Percentiles rank a stretch among this genome's conserved stretches.
phyloP scores from a whole-genome alignment of 2,797 vertebrate species.

The Rachycentron canadum region DNA sequence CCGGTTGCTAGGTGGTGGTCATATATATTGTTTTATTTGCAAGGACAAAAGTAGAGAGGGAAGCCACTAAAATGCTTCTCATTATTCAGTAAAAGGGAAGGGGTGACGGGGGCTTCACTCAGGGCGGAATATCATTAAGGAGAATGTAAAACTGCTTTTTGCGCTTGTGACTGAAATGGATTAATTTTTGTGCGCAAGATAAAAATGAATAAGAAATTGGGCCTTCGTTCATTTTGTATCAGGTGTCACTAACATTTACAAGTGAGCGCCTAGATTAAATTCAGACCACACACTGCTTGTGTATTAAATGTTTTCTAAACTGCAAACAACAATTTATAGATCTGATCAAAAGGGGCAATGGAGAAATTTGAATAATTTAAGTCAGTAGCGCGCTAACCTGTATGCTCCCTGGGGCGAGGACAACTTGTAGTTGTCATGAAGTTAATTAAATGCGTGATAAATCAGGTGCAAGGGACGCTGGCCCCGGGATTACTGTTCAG shows the following conservation, averaged over 20 bases:
- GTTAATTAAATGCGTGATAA: conserved; percentile 82
- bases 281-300: not conserved
- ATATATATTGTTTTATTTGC: conserved; percentile 90
- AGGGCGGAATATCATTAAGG: conserved; percentile 78
- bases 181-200: conserved; percentile 34
- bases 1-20: conserved; percentile 66
- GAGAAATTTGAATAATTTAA: conserved; percentile 59
- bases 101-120: conserved; percentile 67
- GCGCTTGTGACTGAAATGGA: conserved; percentile 35
- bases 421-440: conserved; percentile 76
- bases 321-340: conserved; percentile 12
- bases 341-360: conserved; percentile 6
- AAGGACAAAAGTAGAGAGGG: conserved; percentile 85
- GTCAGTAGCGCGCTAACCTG: conserved; percentile 52
- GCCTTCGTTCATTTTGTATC: conserved; percentile 12
- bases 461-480: conserved; percentile 56
- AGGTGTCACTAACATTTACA: conserved; percentile 17
- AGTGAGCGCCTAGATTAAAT: conserved; percentile 8
- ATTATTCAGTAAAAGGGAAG: conserved; percentile 82
- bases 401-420: conserved; percentile 69
- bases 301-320: conserved; percentile 15
- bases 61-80: conserved; percentile 82
- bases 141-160: conserved; percentile 65
- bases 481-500: conserved; percentile 51
- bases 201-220: conserved; percentile 24